Evolutionary conservation across 2,113 vertebrate species (phyloP).

Genomic region (Labrus mixtus): DNA sequence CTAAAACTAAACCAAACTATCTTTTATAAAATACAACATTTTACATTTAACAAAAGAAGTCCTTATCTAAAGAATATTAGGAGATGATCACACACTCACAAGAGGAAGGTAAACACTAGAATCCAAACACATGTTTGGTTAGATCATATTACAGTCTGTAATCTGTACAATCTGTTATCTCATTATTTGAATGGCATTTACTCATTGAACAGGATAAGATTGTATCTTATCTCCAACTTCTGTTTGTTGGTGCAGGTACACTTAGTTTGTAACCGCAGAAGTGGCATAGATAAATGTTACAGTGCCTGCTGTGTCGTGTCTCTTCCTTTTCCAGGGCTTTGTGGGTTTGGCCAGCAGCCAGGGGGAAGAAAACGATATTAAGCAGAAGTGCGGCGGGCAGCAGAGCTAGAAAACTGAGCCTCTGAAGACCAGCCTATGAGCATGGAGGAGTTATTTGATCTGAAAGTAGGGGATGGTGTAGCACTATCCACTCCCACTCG

Average conservation of each 20-base stretch:
- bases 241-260: conserved; percentile 20
- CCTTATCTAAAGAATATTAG: too few relatives aligned
- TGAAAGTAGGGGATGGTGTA: conserved; percentile 7
- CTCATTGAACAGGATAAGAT: background rate
- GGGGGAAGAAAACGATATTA: conserved; percentile 20
- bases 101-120: background rate
- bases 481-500: background rate
- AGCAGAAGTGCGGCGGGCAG: conserved; percentile 3
- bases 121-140: too few relatives aligned
- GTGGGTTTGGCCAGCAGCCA: conserved; percentile 35
- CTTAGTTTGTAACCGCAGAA: conserved; percentile 27
- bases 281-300: conserved; percentile 6
- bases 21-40: too few relatives aligned
- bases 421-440: conserved; percentile 10
- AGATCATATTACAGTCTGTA: background rate
- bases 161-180: background rate
- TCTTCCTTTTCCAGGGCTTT: conserved; percentile 37
- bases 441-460: background rate
- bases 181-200: background rate
- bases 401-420: conserved; percentile 9
- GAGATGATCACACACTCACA: too few relatives aligned
- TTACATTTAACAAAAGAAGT: too few relatives aligned
- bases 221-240: conserved; percentile 19
- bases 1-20: too few relatives aligned
- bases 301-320: background rate